phyloP scores from a whole-genome alignment of 2,888 invertebrate species.

The Ophraella communa region DNA sequence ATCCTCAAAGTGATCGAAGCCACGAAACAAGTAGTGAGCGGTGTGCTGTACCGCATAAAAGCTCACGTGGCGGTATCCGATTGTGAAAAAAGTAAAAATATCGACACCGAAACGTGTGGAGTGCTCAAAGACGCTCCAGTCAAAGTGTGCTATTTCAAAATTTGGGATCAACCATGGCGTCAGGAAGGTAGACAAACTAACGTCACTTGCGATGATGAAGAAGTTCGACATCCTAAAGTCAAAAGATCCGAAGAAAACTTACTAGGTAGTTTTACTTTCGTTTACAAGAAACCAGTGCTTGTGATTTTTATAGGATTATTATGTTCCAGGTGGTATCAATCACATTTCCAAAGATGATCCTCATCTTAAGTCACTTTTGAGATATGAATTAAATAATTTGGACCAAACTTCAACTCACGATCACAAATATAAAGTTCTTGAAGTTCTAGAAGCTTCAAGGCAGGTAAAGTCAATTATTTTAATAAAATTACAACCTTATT shows the following conservation, averaged over 20 bases:
- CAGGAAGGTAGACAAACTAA: constrained; percentile 58
- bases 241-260: not conserved
- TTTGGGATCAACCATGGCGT: constrained; percentile 69
- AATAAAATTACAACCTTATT: too few species aligned
- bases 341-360: constrained; percentile 47
- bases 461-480: too few species aligned
- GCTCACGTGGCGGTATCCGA: constrained; percentile 66
- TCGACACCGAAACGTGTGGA: constrained; percentile 45
- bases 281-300: too few species aligned
- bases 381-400: constrained; percentile 53
- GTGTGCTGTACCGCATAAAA: constrained; percentile 65
- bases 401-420: constrained; percentile 54
- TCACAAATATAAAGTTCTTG: constrained; percentile 51
- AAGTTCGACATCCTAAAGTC: not conserved
- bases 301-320: too few species aligned
- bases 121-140: constrained; percentile 48
- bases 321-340: constrained; percentile 17
- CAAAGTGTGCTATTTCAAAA: constrained; percentile 59
- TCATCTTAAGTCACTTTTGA: constrained; percentile 40
- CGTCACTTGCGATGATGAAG: constrained; percentile 55
- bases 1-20: constrained; percentile 60
- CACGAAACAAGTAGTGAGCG: constrained; percentile 63
- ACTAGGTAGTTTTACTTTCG: too few species aligned
- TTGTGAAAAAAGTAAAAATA: constrained; percentile 56
- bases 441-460: constrained; percentile 54